Evolutionary conservation across 1,140 invertebrate genomes (phyloP), one percentile per base, ranked within the genome.

Genomic region (Drosophila insularis): DNA sequence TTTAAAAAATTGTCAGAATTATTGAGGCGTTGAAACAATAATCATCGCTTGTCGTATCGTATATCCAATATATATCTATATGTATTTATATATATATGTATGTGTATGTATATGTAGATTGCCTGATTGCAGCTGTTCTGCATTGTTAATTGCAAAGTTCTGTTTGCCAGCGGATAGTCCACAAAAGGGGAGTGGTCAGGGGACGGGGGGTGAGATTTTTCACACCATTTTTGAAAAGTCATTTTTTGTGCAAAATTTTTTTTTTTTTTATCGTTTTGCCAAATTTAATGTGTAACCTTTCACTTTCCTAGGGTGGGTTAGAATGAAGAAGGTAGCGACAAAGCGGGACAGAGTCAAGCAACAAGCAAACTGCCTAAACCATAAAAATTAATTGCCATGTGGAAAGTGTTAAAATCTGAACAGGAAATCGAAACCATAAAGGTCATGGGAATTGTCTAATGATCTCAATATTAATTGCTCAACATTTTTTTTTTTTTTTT

Each of bases 11-110:
- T 65, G 54, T 70, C 69, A 58, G 76, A 87, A 80, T 84, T 89
- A 80, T 84, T 89, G 80, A 87, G 80, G 84, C 84, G 84, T 89
- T 87, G 84, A 87, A 89, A 89, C 65, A 87, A 89, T 89, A 87
- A 87, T 87, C 76, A 89, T 35, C 32, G 53, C 50, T 46, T 58
- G 53, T 27, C 19, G 37, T 68, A 76, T 81, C 74, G 71, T 67
- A 73, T 76, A 77, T 58, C 6, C 37, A 58, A 43, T 23, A 31
- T 27, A 17, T 3, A 8, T n/a, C 4, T 7, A 13, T 56, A 35
- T 8, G 10, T 43, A 66, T 73, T 55, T 77, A 37, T 37, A 37
- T 59, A 17, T 73, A 62, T 76, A 59, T 59, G 21, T 59, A 17
- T 37, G 10, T 66, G 21, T 55, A 11, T 13, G 8, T 68, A 68